Evolutionary conservation across 2,797 vertebrate species (phyloP), one percentile per base, ranked within the genome.

Genomic region (Rhinichthys osculus): DNA sequence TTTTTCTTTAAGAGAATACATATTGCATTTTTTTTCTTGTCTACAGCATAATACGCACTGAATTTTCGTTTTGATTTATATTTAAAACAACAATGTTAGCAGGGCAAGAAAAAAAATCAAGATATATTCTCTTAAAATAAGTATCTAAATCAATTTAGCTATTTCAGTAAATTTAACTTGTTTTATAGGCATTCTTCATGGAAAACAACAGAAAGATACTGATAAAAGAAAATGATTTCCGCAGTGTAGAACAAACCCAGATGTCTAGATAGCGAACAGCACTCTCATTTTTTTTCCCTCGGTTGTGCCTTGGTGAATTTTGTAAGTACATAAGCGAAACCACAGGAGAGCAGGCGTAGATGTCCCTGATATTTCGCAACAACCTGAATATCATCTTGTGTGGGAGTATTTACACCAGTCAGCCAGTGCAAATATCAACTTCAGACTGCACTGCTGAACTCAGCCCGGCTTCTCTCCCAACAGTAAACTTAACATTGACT

Each of bases 361-460:
- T 38, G 69, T 44, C 69, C 40, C 21, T 82, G 87, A 86, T 87
- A 88, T 85, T 84, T 87, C 23, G 64, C 80, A 83, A 85, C 52
- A 67, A 70, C 67, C 47, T 78, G 81, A 88, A 83, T 83, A 89
- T 88, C 83, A 85, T 69, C 78, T 85, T 87, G 83, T 74, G 74
- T 85, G 66, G 84, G 80, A 74, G 67, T 87, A 83, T 88, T 90
- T 87, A 87, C 87, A 87, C 76, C 74, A 78, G 70, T 72, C 85
- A 44, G 54, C 76, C 59, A 89, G 72, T 87, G 85, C 87, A 90
- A 88, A 90, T 88, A 88, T 87, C 87, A 90, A 81, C 85, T 85
- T 82, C 83, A 86, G 82, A 84, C 78, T 52, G 35, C 59, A 77
- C 27, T 57, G 62, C 72, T 85, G 74, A 84, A 84, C 84, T 73